Conservation (phyloP, 2,113 vertebrate genomes). For the Odocoileus virginianus region DNA sequence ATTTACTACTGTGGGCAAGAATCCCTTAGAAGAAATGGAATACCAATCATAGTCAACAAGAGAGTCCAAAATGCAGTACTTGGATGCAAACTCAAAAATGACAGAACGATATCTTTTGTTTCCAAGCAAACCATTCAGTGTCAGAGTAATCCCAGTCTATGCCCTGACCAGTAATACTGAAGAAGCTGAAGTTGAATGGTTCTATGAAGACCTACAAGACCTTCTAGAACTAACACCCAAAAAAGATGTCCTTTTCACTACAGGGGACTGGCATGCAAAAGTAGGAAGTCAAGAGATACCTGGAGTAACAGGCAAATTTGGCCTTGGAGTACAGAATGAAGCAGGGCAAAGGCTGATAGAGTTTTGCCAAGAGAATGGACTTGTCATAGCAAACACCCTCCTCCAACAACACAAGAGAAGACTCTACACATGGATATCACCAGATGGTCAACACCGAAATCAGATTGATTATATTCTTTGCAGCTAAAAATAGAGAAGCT, state of each 20-base stretch:
- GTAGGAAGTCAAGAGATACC: neutral
- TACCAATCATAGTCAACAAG: neutral
- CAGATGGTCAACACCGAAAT: neutral
- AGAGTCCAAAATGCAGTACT: neutral
- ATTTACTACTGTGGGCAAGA: neutral
- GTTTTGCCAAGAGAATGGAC: neutral
- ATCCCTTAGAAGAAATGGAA: neutral
- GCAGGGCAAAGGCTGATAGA: neutral
- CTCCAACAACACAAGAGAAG: neutral
- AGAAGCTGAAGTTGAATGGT: neutral
- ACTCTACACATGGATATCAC: neutral
- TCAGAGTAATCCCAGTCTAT: neutral
- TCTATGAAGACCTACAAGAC: neutral
- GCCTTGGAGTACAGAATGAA: neutral
- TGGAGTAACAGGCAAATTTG: neutral
- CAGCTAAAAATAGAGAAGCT: neutral
- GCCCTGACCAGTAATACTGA: neutral
- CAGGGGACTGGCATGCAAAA: neutral
- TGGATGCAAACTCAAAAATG: neutral
- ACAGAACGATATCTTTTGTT: neutral
- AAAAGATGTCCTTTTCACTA: neutral
- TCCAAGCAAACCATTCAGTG: neutral
- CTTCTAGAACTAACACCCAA: neutral
- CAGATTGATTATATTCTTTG: neutral
- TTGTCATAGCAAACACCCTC: neutral